Conservation (phyloP, 64 coral and sea anemone genomes). For the Anthopleura sola region DNA sequence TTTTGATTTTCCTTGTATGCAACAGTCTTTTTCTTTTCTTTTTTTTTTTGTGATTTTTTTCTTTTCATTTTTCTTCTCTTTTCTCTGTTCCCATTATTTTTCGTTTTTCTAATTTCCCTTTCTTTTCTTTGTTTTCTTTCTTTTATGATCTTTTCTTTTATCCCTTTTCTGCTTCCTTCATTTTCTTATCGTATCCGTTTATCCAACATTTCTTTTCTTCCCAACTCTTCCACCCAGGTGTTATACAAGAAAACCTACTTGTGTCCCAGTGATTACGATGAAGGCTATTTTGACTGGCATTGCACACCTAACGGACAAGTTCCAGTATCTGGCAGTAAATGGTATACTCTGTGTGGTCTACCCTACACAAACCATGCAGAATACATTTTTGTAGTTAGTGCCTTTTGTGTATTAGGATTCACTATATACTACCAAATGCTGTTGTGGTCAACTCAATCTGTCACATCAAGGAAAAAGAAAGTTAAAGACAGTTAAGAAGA, state of each 20-base stretch:
- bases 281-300: conserved; percentile 29
- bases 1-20: too few relatives aligned
- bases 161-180: too few relatives aligned
- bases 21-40: too few relatives aligned
- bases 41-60: background rate
- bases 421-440: conserved; percentile 18
- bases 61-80: background rate
- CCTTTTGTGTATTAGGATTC: conserved; percentile 19
- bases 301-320: background rate
- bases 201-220: too few relatives aligned
- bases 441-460: conserved; percentile 1
- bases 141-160: too few relatives aligned
- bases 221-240: too few relatives aligned
- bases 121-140: too few relatives aligned
- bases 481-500: background rate
- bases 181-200: too few relatives aligned
- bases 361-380: conserved; percentile 26
- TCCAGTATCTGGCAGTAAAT: background rate
- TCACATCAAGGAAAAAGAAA: conserved; percentile 1
- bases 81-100: too few relatives aligned
- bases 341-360: conserved; percentile 8
- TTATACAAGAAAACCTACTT: conserved; percentile 27
- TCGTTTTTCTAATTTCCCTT: too few relatives aligned
- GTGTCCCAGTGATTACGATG: conserved; percentile 15
- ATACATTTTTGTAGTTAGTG: conserved; percentile 8